Percentiles rank a stretch among this genome's conserved stretches.
Evolutionary conservation across 2,797 vertebrate genomes (phyloP).

Genomic region (Coregonus ussuriensis): DNA sequence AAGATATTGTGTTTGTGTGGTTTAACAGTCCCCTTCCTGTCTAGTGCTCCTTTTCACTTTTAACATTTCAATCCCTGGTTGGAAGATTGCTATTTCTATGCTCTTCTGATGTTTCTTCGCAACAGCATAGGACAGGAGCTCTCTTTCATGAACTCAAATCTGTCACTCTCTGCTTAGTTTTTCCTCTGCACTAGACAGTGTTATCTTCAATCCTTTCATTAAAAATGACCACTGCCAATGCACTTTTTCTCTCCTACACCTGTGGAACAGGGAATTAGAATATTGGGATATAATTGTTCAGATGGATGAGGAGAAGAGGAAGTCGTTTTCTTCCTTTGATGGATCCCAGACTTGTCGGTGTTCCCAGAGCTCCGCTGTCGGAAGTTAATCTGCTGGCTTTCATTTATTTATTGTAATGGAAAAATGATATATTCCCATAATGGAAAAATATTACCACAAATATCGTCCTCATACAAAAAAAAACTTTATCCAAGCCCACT

Average conservation of each 20-base stretch:
- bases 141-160: constrained; percentile 38
- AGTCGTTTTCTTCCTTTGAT: constrained; percentile 33
- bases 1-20: background rate
- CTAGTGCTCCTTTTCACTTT: constrained; percentile 14
- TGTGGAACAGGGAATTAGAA: constrained; percentile 31
- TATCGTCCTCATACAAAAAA: background rate
- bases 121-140: constrained; percentile 30
- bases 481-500: background rate
- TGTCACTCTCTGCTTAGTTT: constrained; percentile 25
- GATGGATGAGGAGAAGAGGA: constrained; percentile 10
- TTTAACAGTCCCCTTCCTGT: constrained; percentile 4
- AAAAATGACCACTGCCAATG: constrained; percentile 28
- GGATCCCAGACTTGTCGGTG: constrained; percentile 20
- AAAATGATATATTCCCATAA: constrained; percentile 16
- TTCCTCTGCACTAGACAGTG: constrained; percentile 10
- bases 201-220: constrained; percentile 39
- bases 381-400: constrained; percentile 30
- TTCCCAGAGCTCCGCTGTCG: constrained; percentile 14
- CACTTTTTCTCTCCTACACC: constrained; percentile 21
- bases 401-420: constrained; percentile 36
- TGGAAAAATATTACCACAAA: constrained; percentile 1
- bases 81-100: constrained; percentile 41
- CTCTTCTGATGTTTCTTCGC: constrained; percentile 16
- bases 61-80: constrained; percentile 19
- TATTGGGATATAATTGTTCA: constrained; percentile 25